Evolutionary conservation across 2,888 invertebrate species (phyloP), one percentile per base, ranked within the genome.

Genomic region (Hemistola chrysoprasaria): DNA sequence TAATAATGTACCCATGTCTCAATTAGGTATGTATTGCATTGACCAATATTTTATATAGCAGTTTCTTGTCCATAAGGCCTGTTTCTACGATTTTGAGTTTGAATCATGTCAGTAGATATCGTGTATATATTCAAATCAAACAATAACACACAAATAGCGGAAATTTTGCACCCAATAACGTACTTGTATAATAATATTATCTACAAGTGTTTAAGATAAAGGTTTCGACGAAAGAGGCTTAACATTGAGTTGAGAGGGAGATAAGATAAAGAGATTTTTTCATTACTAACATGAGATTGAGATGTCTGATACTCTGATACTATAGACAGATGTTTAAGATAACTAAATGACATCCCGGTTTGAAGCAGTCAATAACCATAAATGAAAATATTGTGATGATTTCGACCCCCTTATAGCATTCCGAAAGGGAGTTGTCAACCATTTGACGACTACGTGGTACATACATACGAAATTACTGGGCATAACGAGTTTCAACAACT

Each of bases 191-290:
- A 31, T 40, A 40, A 25, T 25, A 8, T 9, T 47, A 44, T 40
- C 34, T 41, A 44, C 41, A 40, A 50, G 49, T 45, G 45, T 33
- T 42, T 25, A 7, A 34, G 47, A 50, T 47, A 47, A 42, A 40
- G 31, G 32, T 25, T 38, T 9, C 38, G 26, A 26, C 30, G 25
- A 32, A 38, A 43, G 36, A 40, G 46, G 53, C 50, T 49, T 35
- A 35, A 9, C 36, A 24, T 44, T 16, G 38, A n/a, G n/a, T n/a
- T 4, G 16, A 53, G 50, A 49, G 49, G 22, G 2, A 24, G 55
- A 57, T 57, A 31, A 50, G 58, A 58, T 53, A 58, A n/a, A 46
- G 33, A 50, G 45, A 56, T 53, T 53, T 40, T 40, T 48, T 50
- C 40, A 52, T 50, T 52, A 48, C 42, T 25, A 26, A 39, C 39